Evolutionary conservation across 1,140 invertebrate genomes (phyloP).

Genomic region (Geopemphigus sp.): DNA sequence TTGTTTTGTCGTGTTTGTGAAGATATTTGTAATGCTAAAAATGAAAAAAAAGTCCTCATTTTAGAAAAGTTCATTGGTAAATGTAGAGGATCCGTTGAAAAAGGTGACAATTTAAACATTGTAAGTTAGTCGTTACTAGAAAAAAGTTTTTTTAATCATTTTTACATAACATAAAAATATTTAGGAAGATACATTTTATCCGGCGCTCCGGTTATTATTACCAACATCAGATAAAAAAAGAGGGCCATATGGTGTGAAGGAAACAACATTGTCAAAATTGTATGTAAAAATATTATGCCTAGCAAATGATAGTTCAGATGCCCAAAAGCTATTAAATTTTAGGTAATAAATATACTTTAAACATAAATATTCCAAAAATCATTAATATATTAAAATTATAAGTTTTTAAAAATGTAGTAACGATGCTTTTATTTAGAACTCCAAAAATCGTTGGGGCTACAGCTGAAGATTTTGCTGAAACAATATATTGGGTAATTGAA

Average conservation of each 20-base stretch:
- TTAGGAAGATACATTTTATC: slow-evolving; percentile 63
- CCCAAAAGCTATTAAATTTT: slow-evolving; percentile 64
- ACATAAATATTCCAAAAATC: not conserved
- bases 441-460: slow-evolving; percentile 27
- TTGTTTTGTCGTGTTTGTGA: slow-evolving; percentile 60
- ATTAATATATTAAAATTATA: not conserved
- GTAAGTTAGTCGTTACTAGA: not conserved
- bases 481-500: slow-evolving; percentile 68
- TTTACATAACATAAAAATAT: slow-evolving; percentile 48
- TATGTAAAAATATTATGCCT: slow-evolving; percentile 70
- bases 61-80: slow-evolving; percentile 60
- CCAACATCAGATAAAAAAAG: slow-evolving; percentile 67
- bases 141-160: not conserved
- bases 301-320: slow-evolving; percentile 65
- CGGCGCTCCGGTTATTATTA: slow-evolving; percentile 69
- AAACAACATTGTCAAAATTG: slow-evolving; percentile 64
- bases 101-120: slow-evolving; percentile 4
- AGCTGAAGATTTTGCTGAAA: slow-evolving; percentile 71
- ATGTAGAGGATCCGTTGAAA: slow-evolving; percentile 55
- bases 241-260: slow-evolving; percentile 66
- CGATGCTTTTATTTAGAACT: not conserved
- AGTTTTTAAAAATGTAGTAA: not conserved
- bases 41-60: slow-evolving; percentile 58
- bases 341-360: slow-evolving; percentile 55
- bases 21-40: slow-evolving; percentile 58